Evolutionary conservation across 2,888 invertebrate species (phyloP), one percentile per base, ranked within the genome.

Genomic region (Augochlorella aurata): DNA sequence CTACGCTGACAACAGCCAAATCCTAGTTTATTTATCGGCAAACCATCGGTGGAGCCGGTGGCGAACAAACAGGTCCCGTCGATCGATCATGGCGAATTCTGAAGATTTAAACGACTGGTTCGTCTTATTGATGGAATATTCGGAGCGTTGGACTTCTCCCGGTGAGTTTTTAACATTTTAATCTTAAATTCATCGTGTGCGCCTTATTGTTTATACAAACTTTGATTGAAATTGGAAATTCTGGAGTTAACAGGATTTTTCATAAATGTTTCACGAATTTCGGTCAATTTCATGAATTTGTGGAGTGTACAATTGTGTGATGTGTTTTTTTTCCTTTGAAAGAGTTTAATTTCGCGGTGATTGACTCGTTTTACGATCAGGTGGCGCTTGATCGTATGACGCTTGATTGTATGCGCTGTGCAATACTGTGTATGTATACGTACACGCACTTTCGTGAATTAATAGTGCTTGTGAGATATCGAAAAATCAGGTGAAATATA

Each of bases 71-170:
- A 58, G 73, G 66, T 86, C 49, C 69, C 63, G 72, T 45, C 54
- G 18, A 70, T 52, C 76, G 38, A 72, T 68, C 54, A 96, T 96
- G 96, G 96, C 96, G 90, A 95, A 95, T 92, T 95, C 95, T 93
- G 94, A 95, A 90, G 96, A 96, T 91, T 94, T 96, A 89, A 94
- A 95, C 92, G 96, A 96, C 92, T 96, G 96, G 96, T 94, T 94
- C 87, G 94, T 95, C 92, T 94, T 96, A 77, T 95, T 95, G 92
- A 95, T 95, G 93, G 95, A 95, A 85, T 95, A 95, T 86, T 94
- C 95, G 44, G 95, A 95, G 88, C 95, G 95, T 93, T 96, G 96
- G 96, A 95, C 95, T 50, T 90, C 94, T 49, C 94, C 95, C 94
- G 96, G 96, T 96, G 91, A 95, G 94, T 89, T n/a, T 50, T 52